Base-by-base conservation (phyloP, 1,140 invertebrate species). In the Sitodiplosis mosellana region DNA sequence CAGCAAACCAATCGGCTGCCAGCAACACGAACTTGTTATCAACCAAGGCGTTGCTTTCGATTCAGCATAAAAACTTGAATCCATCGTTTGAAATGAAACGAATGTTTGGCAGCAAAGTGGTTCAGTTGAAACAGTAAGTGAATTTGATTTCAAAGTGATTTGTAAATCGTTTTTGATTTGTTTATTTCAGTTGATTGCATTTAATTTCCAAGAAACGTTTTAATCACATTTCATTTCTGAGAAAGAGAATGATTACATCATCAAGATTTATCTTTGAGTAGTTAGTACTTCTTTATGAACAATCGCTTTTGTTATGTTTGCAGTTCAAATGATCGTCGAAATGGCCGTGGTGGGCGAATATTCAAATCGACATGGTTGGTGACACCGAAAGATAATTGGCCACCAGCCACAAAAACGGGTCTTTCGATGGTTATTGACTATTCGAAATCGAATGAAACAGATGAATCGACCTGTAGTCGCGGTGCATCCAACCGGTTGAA, bases 31-130 rank as follows among this genome's bases (percentile, higher is more conserved):
- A n/a, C n/a, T 61, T 61, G 55, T 54, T 54, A 48, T 54, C 61
- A 3, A 63, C 64, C 46, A 72, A 76, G 47, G 63, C 68, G 46
- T 59, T 78, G 33, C 57, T 87, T 10, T 66, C 56, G 22, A 66
- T 86, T 2, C 77, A 86, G 44, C 68, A 74, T 46, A 85, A 82
- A 59, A 69, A 86, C 64, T 65, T 93, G 3, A 89, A 88, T 69
- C 74, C 80, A 27, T 79, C 81, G 47, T 84, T 86, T 67, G 89
- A 93, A 68, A 67, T 91, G 51, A 82, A 78, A 49, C 76, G 76
- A 56, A 83, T 87, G 54, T 92, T 92, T 73, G 87, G 88, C 6
- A 78, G 80, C 10, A 81, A 80, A 63, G 78, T 83, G 47, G 71
- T 86, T 15, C 77, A 81, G 59, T 69, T 69, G 46, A 78, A 81